Conservation (phyloP, 2,888 invertebrate species). For the Drosophila hamatofila region DNA sequence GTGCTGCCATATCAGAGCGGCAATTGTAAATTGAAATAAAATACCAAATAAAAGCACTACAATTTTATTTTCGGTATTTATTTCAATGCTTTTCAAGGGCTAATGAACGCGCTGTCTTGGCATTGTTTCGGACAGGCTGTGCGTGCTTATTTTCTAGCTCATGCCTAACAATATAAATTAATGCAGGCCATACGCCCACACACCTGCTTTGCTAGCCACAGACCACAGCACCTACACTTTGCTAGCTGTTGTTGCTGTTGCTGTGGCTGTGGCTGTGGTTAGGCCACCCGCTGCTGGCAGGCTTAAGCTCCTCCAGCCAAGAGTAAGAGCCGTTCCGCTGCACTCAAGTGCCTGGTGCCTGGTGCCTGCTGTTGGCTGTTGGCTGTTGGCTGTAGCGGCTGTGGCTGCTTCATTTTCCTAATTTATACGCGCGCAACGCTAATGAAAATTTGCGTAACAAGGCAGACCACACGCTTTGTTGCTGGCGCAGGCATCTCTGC, state of each 20-base stretch:
- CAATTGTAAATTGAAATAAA: background rate
- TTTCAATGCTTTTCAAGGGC: slow-evolving; percentile 31
- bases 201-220: slow-evolving; percentile 64
- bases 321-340: slow-evolving; percentile 38
- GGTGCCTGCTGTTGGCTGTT: background rate
- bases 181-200: slow-evolving; percentile 56
- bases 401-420: slow-evolving; percentile 78
- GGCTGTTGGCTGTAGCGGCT: slow-evolving; percentile 39
- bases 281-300: slow-evolving; percentile 24
- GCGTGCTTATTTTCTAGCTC: slow-evolving; percentile 79
- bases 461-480: slow-evolving; percentile 65
- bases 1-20: slow-evolving; percentile 12
- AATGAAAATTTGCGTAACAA: slow-evolving; percentile 79
- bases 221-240: slow-evolving; percentile 61
- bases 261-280: slow-evolving; percentile 64
- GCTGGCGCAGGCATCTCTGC: background rate
- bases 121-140: slow-evolving; percentile 63
- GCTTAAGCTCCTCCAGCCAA: slow-evolving; percentile 24
- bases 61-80: background rate
- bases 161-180: slow-evolving; percentile 76
- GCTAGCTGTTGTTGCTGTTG: slow-evolving; percentile 43
- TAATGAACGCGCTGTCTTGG: slow-evolving; percentile 6
- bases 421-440: slow-evolving; percentile 78
- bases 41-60: slow-evolving; percentile 8
- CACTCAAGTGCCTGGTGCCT: slow-evolving; percentile 68